Percentiles rank a stretch among this genome's conserved stretches.
Conservation (phyloP, 2,888 invertebrate genomes). For the Phengaris alcon region DNA sequence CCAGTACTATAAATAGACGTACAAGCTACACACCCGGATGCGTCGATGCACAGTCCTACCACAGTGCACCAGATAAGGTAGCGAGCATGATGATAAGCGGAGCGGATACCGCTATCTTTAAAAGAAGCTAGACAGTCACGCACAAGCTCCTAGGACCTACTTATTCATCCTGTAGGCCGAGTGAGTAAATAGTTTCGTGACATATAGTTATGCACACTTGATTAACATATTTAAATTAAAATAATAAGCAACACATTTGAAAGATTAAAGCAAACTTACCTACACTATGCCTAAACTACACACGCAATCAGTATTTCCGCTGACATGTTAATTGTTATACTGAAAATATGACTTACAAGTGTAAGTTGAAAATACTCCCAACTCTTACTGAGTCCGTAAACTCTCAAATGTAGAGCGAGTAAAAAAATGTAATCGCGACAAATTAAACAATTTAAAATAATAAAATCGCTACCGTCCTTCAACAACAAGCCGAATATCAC, state of each 20-base stretch:
- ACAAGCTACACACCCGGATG: not conserved
- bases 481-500: constrained; percentile 32
- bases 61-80: not conserved
- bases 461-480: constrained; percentile 25
- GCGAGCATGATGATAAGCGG: constrained; percentile 35
- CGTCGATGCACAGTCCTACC: not conserved
- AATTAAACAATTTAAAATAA: not conserved
- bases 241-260: too few species aligned
- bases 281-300: too few species aligned
- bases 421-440: constrained; percentile 20
- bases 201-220: too few species aligned
- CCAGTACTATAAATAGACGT: constrained; percentile 9
- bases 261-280: too few species aligned
- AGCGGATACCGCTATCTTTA: constrained; percentile 32
- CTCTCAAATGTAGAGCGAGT: not conserved
- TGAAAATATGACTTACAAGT: too few species aligned
- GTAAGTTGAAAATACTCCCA: too few species aligned
- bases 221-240: too few species aligned
- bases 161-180: not conserved
- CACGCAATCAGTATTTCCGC: too few species aligned
- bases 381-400: too few species aligned
- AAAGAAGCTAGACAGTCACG: constrained; percentile 3
- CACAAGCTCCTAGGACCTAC: not conserved
- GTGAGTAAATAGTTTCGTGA: too few species aligned
- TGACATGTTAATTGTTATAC: too few species aligned